Conservation (phyloP, 2,797 vertebrate species). For the Pangasius larnaudii region DNA sequence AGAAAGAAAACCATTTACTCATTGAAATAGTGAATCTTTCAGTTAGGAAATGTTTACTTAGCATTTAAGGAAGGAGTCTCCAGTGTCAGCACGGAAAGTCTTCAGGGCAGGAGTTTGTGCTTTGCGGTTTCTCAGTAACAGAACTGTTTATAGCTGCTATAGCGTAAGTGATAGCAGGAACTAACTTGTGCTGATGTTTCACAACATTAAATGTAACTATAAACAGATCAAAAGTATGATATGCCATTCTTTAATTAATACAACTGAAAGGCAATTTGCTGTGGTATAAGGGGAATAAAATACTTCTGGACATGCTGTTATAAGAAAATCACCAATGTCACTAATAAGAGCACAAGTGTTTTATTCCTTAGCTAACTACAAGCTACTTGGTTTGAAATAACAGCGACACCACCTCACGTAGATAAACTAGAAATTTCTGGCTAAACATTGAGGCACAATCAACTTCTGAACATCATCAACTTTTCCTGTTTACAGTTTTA, state of each 20-base stretch:
- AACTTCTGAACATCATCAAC: no score
- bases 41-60: not conserved
- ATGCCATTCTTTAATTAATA: not conserved
- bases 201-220: not conserved
- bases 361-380: not conserved
- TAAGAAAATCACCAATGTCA: not conserved
- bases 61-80: no score
- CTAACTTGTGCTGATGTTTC: not conserved
- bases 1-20: not conserved
- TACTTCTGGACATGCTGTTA: not conserved
- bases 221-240: not conserved
- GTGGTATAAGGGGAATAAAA: not conserved
- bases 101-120: not conserved
- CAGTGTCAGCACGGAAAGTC: not conserved
- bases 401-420: no score
- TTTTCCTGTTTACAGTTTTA: no score
- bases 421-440: not conserved
- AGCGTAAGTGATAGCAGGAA: not conserved
- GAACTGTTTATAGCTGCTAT: not conserved
- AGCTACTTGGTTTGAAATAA: not conserved
- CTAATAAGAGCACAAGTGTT: not conserved
- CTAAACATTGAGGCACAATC: not conserved
- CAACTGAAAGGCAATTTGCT: not conserved
- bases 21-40: not conserved
- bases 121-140: not conserved